Base-by-base conservation (phyloP, 2,888 invertebrate species). In the Eristalis arbustorum region DNA sequence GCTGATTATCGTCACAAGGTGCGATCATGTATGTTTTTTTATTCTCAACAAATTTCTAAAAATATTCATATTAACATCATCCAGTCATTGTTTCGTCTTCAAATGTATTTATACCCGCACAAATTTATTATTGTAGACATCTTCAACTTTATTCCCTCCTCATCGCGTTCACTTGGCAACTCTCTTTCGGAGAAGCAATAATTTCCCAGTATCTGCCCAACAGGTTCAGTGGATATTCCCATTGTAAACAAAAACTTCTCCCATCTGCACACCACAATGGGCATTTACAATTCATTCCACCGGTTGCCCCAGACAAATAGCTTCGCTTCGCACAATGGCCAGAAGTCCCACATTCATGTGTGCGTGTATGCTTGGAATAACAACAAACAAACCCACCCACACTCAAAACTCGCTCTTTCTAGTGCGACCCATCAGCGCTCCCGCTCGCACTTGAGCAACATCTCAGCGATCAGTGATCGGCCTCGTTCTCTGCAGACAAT, bases 401-500 rank as follows among this genome's bases (percentile, higher is more conserved):
- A 49, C 49, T 49, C 18, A 49, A 18, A n/a, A 18, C 18, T 49
- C 49, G 18, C 8, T 49, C 49, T 6, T 8, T 18, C 49, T 18
- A 49, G 49, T 49, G 49, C 8, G 49, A 8, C n/a, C 2, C 22
- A 42, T 37, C 57, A 0, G 28, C 74, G 59, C 37, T 1, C 59
- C 59, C 22, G n/a, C 1, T 67, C 40, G 11, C 23, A 40, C 18
- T 23, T 11, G 3, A 1, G 4, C 23, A 11, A 1, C 1, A 4
- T 49, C 13, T 8, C 18, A 23, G 49, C 18, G 49, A 49, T 49
- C 42, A 42, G 14, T 42, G 42, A 42, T 42, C 49, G 6, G 18
- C 18, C 49, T 49, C 49, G 49, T 18, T 59, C 59, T 11, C 49
- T 59, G 59, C 59, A 11, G 25, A 84, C 64, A 77, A 85, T 40